A percentile compares a stretch with the other conserved stretches of the same genome.
These are phyloP conservation scores for Diprion similis DNA, from an alignment of 1,140 invertebrate species.

Conservation along the genomic window DNA sequence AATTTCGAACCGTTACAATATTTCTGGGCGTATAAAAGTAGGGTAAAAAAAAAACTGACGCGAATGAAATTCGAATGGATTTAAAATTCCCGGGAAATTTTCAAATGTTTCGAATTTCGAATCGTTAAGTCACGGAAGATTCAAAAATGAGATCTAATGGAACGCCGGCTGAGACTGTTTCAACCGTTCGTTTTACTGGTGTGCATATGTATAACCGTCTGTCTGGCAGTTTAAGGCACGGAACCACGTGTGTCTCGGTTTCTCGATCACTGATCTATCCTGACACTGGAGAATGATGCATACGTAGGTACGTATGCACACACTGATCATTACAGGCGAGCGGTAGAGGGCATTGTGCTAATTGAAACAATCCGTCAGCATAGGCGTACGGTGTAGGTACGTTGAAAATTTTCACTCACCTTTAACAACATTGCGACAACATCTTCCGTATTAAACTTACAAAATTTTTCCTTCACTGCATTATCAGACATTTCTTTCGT, in stretches of 20 bases:
- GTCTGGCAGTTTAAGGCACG: neutral
- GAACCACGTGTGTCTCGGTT: slow-evolving; percentile 2
- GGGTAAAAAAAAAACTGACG: too few species aligned
- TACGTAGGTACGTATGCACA: neutral
- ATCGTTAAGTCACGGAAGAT: too few species aligned
- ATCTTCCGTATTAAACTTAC: slow-evolving; percentile 45
- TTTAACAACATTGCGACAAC: slow-evolving; percentile 49
- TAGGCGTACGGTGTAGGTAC: too few species aligned
- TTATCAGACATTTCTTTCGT: too few species aligned
- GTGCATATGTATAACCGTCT: too few species aligned
- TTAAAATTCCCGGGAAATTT: neutral
- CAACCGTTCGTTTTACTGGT: too few species aligned
- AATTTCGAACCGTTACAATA: too few species aligned
- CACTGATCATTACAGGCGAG: slow-evolving; percentile 15
- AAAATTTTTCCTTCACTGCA: slow-evolving; percentile 8
- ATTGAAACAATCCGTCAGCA: slow-evolving; percentile 11
- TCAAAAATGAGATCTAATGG: too few species aligned
- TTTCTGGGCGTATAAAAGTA: too few species aligned
- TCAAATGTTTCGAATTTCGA: neutral
- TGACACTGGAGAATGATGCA: neutral
- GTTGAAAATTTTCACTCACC: slow-evolving; percentile 42
- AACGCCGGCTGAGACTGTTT: too few species aligned
- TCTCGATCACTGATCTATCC: neutral
- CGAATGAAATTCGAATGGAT: too few species aligned
- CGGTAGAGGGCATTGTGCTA: slow-evolving; percentile 10